A percentile compares a stretch with the other conserved stretches of the same genome.
phyloP scores from a whole-genome alignment of 1,140 invertebrate species.

The Whitmania pigra region DNA sequence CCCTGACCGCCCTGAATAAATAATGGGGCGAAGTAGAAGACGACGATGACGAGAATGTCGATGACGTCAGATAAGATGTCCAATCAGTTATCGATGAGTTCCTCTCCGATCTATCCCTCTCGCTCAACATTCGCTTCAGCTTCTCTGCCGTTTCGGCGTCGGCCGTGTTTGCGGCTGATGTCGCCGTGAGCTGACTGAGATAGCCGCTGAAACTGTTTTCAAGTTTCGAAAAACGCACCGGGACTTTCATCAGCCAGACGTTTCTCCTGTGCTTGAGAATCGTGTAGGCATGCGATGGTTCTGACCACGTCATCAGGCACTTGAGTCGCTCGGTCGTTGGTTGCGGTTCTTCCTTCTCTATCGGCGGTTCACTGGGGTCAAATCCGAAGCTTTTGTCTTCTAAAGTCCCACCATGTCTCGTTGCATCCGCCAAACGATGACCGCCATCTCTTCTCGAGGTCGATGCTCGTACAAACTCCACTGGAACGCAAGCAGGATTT shows the following conservation, averaged over 20 bases:
- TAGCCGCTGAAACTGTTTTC: slow-evolving; percentile 20
- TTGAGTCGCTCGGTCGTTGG: slow-evolving; percentile 8
- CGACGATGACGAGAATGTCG: slow-evolving; percentile 11
- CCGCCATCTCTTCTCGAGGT: no score
- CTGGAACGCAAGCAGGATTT: slow-evolving; percentile 19
- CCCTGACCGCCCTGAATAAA: slow-evolving; percentile 17
- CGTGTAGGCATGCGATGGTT: slow-evolving; percentile 13
- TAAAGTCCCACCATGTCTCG: no score
- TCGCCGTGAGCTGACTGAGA: background rate
- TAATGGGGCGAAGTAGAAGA: slow-evolving; percentile 1
- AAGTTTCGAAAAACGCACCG: background rate
- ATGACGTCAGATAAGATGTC: slow-evolving; percentile 13
- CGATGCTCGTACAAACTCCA: slow-evolving; percentile 3
- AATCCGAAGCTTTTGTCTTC: no score
- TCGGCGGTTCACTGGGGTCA: no score
- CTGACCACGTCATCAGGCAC: slow-evolving; percentile 19
- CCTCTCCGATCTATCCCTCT: no score
- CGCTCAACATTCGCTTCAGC: no score
- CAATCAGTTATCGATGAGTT: background rate
- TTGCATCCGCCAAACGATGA: no score
- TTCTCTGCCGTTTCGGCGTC: no score
- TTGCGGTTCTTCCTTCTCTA: background rate
- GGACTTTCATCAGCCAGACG: slow-evolving; percentile 20
- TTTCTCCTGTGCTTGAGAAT: slow-evolving; percentile 16
- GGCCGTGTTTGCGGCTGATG: background rate